phyloP scores from a whole-genome alignment of 2,888 invertebrate species.

The Clusia tigrina region DNA sequence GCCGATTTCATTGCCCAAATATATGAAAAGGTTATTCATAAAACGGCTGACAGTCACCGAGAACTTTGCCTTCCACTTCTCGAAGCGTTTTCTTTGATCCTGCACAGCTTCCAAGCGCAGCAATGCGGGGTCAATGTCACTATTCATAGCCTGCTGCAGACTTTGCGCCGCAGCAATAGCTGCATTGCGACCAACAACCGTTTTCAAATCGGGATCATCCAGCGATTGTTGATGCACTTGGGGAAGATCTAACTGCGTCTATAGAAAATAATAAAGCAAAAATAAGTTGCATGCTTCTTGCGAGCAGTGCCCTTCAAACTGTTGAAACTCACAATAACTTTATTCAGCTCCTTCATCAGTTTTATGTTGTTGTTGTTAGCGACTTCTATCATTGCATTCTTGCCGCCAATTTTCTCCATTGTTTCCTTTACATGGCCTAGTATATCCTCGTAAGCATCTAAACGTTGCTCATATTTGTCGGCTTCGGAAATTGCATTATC shows the following conservation, averaged over 20 bases:
- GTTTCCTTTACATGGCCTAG: conserved; percentile 85
- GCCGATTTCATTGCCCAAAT: conserved; percentile 83
- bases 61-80: conserved; percentile 80
- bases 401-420: conserved; percentile 91
- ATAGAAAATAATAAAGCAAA: conserved; percentile 25
- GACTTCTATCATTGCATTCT: conserved; percentile 85
- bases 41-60: conserved; percentile 86
- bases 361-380: conserved; percentile 86
- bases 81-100: conserved; percentile 81
- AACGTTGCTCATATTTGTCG: conserved; percentile 74
- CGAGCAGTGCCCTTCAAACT: too few relatives aligned
- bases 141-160: conserved; percentile 77
- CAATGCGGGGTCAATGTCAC: conserved; percentile 71
- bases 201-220: conserved; percentile 77
- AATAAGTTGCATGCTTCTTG: not conserved
- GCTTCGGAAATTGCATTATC: conserved; percentile 81
- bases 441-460: conserved; percentile 83
- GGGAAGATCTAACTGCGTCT: conserved; percentile 77
- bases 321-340: conserved; percentile 72
- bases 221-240: conserved; percentile 73
- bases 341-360: conserved; percentile 79
- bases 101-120: conserved; percentile 77
- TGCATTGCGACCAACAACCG: conserved; percentile 69
- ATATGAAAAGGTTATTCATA: conserved; percentile 93
- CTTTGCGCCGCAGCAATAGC: conserved; percentile 78